Evolutionary conservation across 2,888 invertebrate genomes (phyloP), one percentile per base, ranked within the genome.

Genomic region (Macrosoma leucophasiata): DNA sequence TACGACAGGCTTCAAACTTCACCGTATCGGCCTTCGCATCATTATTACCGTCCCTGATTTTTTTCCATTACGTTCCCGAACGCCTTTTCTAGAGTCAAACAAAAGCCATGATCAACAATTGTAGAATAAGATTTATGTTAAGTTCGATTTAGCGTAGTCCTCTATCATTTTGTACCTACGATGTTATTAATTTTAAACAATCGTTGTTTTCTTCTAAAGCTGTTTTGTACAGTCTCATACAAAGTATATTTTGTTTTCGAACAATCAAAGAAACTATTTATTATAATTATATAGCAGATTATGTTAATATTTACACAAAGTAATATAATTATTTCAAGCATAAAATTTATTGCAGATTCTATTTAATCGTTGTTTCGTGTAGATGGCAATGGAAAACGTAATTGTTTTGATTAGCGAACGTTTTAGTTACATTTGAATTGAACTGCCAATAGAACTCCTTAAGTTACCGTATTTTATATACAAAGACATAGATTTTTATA

Each of bases 401-500:
- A 68, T 64, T 62, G 61, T 54, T 58, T 58, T 49, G 60, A 58
- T 54, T 64, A 68, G 54, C 55, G 49, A 57, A 57, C 66, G 54
- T 64, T 59, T 55, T 62, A 67, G 61, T 55, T 58, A 58, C 64
- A 59, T 64, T 49, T 58, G 52, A 60, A 55, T 50, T 42, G 58
- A 63, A 76, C 77, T 81, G 79, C 78, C 77, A 70, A 64, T 68
- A 63, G 58, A 66, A 66, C 62, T 65, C 55, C 63, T 57, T 73
- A 67, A 78, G 81, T 81, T 82, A 82, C 81, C 81, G 79, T 69
- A 55, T 65, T 68, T 72, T 58, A 55, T 68, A 64, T 68, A 72
- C 71, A 78, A 75, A 75, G 70, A 75, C 56, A 58, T 65, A 73
- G 61, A 57, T 53, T 63, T 68, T 60, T 67, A 41, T 62, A 58